phyloP scores from a whole-genome alignment of 2,888 invertebrate species.

The Physocephala rufipes region DNA sequence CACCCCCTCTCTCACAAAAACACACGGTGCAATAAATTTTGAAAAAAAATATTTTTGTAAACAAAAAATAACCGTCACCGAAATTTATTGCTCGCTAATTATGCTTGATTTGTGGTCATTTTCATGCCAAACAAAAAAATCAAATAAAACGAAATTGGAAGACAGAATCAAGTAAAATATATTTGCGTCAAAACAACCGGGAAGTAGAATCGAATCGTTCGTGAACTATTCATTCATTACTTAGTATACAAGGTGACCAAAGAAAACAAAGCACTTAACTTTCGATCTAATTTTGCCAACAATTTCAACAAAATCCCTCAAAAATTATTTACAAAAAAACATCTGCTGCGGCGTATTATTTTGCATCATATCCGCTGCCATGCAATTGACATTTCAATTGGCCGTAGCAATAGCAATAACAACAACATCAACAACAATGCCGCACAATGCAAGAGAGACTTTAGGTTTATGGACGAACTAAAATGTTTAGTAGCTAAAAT shows the following conservation, averaged over 20 bases:
- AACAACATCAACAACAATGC: no score
- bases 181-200: not conserved
- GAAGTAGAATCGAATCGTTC: not conserved
- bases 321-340: no score
- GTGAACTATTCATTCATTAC: no score
- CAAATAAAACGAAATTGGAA: not conserved
- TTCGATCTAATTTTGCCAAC: not conserved
- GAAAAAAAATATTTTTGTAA: not conserved
- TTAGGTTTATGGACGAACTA: no score
- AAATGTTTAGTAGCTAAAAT: no score
- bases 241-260: conserved; percentile 4
- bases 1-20: not conserved
- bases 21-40: not conserved
- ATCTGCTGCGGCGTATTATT: not conserved
- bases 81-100: conserved; percentile 4
- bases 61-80: not conserved
- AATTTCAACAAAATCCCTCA: not conserved
- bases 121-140: conserved; percentile 26
- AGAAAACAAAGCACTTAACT: not conserved
- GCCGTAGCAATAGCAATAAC: conserved; percentile 21
- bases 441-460: no score
- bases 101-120: conserved; percentile 10
- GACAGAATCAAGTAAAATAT: not conserved
- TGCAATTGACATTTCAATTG: conserved; percentile 27
- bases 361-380: not conserved